A percentile compares a stretch with the other conserved stretches of the same genome.
Conservation (phyloP, 2,888 invertebrate species). For the Byasa hedistus region DNA sequence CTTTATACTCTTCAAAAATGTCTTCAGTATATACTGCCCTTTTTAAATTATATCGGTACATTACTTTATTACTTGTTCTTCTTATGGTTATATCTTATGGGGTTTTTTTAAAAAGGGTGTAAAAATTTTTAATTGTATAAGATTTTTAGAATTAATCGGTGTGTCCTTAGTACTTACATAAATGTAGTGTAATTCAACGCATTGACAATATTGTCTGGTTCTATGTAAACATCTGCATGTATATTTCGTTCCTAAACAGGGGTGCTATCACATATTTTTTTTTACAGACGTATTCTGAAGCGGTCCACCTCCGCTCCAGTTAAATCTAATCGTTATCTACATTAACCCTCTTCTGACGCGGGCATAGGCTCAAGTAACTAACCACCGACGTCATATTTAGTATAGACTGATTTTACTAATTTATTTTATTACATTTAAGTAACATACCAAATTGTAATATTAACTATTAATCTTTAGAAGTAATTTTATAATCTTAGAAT, state of each 20-base stretch:
- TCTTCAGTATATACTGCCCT: no score
- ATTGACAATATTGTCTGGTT: no score
- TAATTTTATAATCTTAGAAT: constrained; percentile 19
- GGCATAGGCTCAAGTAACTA: constrained; percentile 41
- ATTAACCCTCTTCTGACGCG: neutral
- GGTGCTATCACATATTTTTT: constrained; percentile 15
- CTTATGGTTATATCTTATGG: no score
- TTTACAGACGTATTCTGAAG: constrained; percentile 5
- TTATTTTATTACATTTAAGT: constrained; percentile 61
- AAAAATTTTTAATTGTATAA: no score
- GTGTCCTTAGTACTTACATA: no score
- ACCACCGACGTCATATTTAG: constrained; percentile 67
- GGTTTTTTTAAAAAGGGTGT: no score
- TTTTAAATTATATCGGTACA: no score
- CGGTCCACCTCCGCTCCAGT: neutral
- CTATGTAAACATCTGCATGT: no score
- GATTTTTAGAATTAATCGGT: no score
- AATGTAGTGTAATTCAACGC: no score
- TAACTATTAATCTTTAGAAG: constrained; percentile 22
- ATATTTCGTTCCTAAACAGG: constrained; percentile 13
- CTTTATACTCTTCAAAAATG: no score
- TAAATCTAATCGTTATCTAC: neutral
- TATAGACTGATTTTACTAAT: constrained; percentile 67
- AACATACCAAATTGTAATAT: constrained; percentile 66
- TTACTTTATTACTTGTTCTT: no score